Base-by-base conservation (phyloP, 2,113 vertebrate species). In the Thymallus thymallus region DNA sequence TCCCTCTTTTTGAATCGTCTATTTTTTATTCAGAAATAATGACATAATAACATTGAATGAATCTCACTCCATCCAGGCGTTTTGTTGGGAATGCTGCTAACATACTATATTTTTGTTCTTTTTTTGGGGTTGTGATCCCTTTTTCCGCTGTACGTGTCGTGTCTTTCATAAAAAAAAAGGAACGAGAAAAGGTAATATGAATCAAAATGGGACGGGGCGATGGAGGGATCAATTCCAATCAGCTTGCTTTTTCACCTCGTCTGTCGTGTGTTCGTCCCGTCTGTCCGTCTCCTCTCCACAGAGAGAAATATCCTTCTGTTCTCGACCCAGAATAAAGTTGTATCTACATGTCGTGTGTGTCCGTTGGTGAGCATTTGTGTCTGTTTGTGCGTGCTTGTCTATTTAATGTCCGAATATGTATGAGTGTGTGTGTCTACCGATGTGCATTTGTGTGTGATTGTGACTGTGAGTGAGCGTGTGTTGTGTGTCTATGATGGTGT, bases 111-210 rank as follows among this genome's bases (percentile, higher is more conserved):
- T 68, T 68, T 91, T 76, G 89, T 75, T 90, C 88, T 79, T 88
- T 87, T 90, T 82, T 90, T 88, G 66, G 66, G 65, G n/a, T n/a
- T n/a, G n/a, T 88, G 89, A 86, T 91, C 87, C 89, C 80, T 90
- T 87, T 87, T 86, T 89, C 86, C 86, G 79, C 87, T 5, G 13
- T 51, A 18, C 88, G 77, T 88, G 86, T 90, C 87, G 87, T 88
- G 86, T 80, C 87, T 89, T 91, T 88, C 75, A 88, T 88, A 41
- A 56, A 74, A 88, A 90, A 90, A 91, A 91, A 91, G 89, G 90
- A 88, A 89, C 88, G 77, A 80, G 84, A 86, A 88, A 89, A 91
- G 89, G 90, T 91, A 91, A 91, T 90, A 79, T 68, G 75, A 76
- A 80, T 84, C 72, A 18, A 78, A 71, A 76, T 75, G 56, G 84